phyloP scores from a whole-genome alignment of 1,140 invertebrate genomes.

The Cyphomyrmex costatus region DNA sequence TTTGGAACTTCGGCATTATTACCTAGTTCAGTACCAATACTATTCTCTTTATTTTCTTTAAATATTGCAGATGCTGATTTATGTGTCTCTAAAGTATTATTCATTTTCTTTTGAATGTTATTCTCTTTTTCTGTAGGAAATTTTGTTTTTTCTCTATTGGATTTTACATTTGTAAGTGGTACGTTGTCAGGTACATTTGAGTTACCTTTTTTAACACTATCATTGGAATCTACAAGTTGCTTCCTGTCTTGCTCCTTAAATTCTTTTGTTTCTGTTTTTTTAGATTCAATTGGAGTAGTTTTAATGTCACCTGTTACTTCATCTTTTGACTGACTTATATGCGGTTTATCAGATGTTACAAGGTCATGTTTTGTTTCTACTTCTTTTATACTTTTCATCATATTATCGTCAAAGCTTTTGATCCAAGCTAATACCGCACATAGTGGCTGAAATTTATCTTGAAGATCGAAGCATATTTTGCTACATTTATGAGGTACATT shows the following conservation, averaged over 20 bases:
- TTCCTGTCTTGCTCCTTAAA: not conserved
- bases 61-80: not conserved
- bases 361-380: not conserved
- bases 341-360: not conserved
- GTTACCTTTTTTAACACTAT: not conserved
- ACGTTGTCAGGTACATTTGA: not conserved
- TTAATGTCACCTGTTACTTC: not conserved
- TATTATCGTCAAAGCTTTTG: constrained; percentile 36
- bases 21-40: not conserved
- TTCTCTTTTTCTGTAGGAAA: not conserved
- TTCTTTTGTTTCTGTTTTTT: not conserved
- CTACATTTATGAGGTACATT: not conserved
- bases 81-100: not conserved
- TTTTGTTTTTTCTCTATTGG: not conserved
- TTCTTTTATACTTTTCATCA: not conserved
- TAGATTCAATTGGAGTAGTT: not conserved
- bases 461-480: constrained; percentile 18
- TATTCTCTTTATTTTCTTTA: not conserved
- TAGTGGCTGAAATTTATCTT: constrained; percentile 47
- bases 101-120: not conserved
- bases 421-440: constrained; percentile 67
- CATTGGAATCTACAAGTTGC: not conserved
- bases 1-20: not conserved
- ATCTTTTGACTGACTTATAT: not conserved
- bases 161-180: not conserved